phyloP scores from a whole-genome alignment of 2,888 invertebrate genomes.

The Trissoscelio sp. region DNA sequence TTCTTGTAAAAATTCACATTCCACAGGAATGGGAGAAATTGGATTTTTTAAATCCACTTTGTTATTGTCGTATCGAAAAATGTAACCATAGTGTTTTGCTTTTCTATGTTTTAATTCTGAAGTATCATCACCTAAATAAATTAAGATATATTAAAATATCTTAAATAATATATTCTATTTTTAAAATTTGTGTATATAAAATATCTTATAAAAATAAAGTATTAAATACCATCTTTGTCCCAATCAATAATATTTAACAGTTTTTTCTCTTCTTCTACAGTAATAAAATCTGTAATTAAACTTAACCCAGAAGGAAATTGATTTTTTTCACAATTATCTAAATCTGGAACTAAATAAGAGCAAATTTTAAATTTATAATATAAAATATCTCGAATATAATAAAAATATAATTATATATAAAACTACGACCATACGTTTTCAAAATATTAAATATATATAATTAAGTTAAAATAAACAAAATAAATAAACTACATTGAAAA shows the following conservation, averaged over 20 bases:
- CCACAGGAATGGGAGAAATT: conserved; percentile 88
- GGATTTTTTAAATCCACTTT: conserved; percentile 91
- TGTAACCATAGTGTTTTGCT: conserved; percentile 96
- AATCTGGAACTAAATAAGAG: conserved; percentile 79
- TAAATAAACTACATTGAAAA: no score
- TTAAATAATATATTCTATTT: not conserved
- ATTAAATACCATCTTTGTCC: conserved; percentile 78
- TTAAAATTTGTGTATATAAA: no score
- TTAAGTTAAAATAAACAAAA: no score
- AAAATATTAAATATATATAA: no score
- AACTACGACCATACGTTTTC: no score
- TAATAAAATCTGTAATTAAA: conserved; percentile 89
- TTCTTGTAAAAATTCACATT: conserved; percentile 88
- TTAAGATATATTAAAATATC: not conserved
- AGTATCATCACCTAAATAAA: conserved; percentile 62
- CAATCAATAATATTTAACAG: conserved; percentile 87
- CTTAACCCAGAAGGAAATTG: conserved; percentile 88
- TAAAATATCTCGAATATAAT: no score
- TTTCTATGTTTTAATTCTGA: conserved; percentile 89
- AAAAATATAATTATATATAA: no score
- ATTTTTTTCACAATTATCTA: conserved; percentile 54
- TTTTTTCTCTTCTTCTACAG: conserved; percentile 85
- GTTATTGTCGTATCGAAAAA: conserved; percentile 94
- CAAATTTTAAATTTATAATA: not conserved
- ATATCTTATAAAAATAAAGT: no score